phyloP scores from a whole-genome alignment of 2,797 vertebrate genomes.

The Sebastes iracundus region DNA sequence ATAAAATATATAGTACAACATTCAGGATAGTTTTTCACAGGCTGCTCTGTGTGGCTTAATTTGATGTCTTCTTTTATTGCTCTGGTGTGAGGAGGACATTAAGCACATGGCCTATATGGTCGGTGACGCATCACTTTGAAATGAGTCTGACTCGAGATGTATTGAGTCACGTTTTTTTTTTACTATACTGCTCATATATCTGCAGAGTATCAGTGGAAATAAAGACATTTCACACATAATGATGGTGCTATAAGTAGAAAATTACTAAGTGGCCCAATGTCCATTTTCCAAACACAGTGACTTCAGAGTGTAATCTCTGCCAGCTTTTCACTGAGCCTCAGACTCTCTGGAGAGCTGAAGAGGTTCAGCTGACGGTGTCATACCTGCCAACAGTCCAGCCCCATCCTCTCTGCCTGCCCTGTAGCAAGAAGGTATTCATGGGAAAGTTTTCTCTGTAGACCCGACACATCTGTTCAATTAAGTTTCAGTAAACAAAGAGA shows the following conservation, averaged over 20 bases:
- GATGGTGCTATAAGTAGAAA: constrained; percentile 12
- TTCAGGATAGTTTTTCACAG: no score
- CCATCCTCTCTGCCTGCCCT: constrained; percentile 2
- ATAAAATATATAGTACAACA: no score
- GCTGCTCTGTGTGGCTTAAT: background rate
- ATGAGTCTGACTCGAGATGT: background rate
- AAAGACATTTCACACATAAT: background rate
- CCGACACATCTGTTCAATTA: constrained; percentile 18
- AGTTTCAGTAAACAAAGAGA: constrained; percentile 14
- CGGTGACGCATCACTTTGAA: background rate
- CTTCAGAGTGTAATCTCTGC: constrained; percentile 13
- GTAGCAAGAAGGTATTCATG: constrained; percentile 20
- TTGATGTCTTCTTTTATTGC: background rate
- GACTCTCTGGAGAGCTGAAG: constrained; percentile 10
- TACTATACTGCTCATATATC: background rate
- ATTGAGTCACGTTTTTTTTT: background rate
- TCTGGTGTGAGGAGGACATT: background rate
- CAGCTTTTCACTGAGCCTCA: background rate
- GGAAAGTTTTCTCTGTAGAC: constrained; percentile 9
- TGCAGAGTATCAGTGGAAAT: constrained; percentile 11
- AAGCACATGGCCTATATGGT: background rate
- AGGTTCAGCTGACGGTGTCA: constrained; percentile 1
- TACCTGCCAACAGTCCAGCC: constrained; percentile 17
- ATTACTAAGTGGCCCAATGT: constrained; percentile 8
- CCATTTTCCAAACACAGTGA: constrained; percentile 35